Base-by-base conservation (phyloP, 2,113 vertebrate species). In the Ibidorhyncha struthersii region DNA sequence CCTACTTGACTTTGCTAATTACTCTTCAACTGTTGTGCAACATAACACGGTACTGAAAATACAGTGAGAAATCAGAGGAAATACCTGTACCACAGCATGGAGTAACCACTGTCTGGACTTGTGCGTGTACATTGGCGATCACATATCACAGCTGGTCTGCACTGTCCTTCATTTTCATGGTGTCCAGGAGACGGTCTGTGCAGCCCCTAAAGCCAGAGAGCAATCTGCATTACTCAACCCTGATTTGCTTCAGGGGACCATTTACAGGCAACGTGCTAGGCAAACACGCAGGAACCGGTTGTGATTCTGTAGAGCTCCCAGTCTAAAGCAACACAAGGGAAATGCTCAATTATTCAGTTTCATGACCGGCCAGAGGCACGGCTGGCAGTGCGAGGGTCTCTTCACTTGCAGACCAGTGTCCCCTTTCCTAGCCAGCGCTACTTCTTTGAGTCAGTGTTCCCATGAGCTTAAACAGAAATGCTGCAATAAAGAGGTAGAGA, bases 91-190 rank as follows among this genome's bases (percentile, higher is more conserved):
- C 12, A 4, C 0, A 0, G 41, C 34, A 6, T 12, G 36, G 52
- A 80, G 43, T 36, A 49, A 12, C 36, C 25, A 8, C 55, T 20
- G 55, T 32, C 55, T 40, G 45, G 55, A 16, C 29, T 30, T 40
- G 10, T n/a, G 29, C 2, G 1, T 13, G 14, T 38, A 19, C n/a
- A 3, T 2, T 8, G 38, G 10, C 23, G 26, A 43, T 38, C 36
- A 30, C 21, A 1, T 19, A 22, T 45, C 26, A 21, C 30, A 9
- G 12, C 14, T 41, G 9, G 50, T 14, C 19, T 34, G 16, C 10
- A 6, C 47, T 23, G 18, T 29, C 17, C 8, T 59, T 45, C 9
- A 12, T 41, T 72, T 40, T n/a, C 25, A 6, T 25, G n/a, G 45
- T 1, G 1, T 8, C 45, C 40, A 36, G 56, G n/a, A 61, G 50